phyloP scores from a whole-genome alignment of 2,888 invertebrate species.

The Chrysina gloriosa region DNA sequence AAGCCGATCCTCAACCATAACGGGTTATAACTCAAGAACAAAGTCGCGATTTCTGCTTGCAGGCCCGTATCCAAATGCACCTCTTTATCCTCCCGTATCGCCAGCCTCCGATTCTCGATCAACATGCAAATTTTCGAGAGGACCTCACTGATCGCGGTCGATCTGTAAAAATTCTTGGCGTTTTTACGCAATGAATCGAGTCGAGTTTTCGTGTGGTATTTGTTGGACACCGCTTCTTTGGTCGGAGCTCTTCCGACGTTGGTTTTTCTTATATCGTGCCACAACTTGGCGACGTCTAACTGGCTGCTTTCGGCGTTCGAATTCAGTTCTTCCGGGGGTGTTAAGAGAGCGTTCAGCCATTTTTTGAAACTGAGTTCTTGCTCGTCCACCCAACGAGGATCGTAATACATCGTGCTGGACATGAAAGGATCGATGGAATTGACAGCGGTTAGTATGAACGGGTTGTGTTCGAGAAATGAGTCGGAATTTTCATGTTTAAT shows the following conservation, averaged over 20 bases:
- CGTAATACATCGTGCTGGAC: constrained; percentile 61
- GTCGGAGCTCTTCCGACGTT: constrained; percentile 74
- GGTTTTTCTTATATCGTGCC: constrained; percentile 78
- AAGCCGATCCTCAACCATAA: constrained; percentile 90
- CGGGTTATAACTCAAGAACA: constrained; percentile 88
- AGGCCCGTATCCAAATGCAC: constrained; percentile 85
- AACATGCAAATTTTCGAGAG: constrained; percentile 76
- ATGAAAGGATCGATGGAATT: constrained; percentile 57
- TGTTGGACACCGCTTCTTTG: constrained; percentile 76
- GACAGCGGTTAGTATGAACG: constrained; percentile 54
- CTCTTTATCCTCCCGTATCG: constrained; percentile 81
- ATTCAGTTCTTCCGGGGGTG: constrained; percentile 81
- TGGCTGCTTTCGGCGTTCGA: constrained; percentile 70
- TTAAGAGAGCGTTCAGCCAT: constrained; percentile 82
- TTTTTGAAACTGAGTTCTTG: constrained; percentile 80
- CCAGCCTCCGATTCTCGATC: constrained; percentile 80
- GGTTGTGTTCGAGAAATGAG: constrained; percentile 51
- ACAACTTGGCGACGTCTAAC: constrained; percentile 79
- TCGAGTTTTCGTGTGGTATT: constrained; percentile 75
- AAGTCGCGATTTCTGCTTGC: constrained; percentile 79
- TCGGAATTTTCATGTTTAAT: not conserved
- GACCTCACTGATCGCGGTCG: constrained; percentile 67
- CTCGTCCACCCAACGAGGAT: constrained; percentile 75
- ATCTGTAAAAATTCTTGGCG: constrained; percentile 60
- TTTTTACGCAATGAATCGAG: constrained; percentile 75